Evolutionary conservation across 2,113 vertebrate species (phyloP).

Genomic region (Erythrocercus mccallii): DNA sequence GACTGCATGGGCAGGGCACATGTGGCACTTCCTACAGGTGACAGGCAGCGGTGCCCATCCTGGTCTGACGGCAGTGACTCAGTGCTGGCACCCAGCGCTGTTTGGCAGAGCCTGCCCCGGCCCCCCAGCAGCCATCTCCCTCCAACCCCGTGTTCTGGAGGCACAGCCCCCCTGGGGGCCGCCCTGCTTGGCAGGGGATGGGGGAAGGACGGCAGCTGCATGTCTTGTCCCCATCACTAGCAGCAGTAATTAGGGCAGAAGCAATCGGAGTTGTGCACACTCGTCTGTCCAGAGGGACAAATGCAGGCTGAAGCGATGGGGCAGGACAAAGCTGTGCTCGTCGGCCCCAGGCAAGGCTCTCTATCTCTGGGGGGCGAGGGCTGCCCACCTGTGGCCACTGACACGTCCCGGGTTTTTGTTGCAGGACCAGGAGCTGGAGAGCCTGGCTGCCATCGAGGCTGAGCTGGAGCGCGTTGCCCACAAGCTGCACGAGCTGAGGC

Average conservation of each 20-base stretch:
- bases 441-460: conserved; percentile 89
- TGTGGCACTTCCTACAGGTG: fast-evolving
- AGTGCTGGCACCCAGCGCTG: fast-evolving
- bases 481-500: conserved; percentile 86
- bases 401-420: not conserved
- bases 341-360: not conserved
- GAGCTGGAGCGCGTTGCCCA: conserved; percentile 91
- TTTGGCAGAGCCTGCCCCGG: fast-evolving
- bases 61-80: fast-evolving
- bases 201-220: no score
- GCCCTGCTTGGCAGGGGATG: fast-evolving
- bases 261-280: no score
- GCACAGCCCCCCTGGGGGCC: fast-evolving
- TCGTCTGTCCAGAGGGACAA: not conserved
- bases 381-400: fast-evolving
- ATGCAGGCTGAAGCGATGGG: not conserved
- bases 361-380: fast-evolving
- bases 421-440: conserved; percentile 92
- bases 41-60: fast-evolving
- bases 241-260: not conserved
- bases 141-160: fast-evolving
- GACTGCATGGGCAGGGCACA: fast-evolving
- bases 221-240: not conserved
- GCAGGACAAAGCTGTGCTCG: fast-evolving
- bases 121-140: not conserved